phyloP scores from a whole-genome alignment of 1,140 invertebrate species.

The Brachionus manjavacas region DNA sequence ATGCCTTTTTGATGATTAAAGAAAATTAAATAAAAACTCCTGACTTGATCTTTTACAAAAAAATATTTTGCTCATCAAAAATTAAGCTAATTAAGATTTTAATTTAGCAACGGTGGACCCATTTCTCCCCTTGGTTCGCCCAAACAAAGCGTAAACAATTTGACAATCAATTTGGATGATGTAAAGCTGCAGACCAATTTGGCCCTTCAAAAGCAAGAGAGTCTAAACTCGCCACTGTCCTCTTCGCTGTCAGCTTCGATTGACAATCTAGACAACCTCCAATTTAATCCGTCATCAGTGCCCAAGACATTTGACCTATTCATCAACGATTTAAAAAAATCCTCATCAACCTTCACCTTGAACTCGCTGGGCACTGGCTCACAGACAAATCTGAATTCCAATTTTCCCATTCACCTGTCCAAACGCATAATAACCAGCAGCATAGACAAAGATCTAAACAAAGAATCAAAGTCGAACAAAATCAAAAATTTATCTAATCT shows the following conservation, averaged over 20 bases:
- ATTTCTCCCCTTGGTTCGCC: background rate
- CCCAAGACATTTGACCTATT: slow-evolving; percentile 37
- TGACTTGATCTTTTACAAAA: no score
- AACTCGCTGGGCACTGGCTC: slow-evolving; percentile 5
- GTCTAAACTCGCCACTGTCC: background rate
- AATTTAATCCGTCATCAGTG: slow-evolving; percentile 23
- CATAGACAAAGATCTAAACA: slow-evolving; percentile 38
- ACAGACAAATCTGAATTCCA: background rate
- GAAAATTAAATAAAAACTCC: no score
- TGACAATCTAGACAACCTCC: slow-evolving; percentile 10
- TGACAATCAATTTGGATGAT: background rate
- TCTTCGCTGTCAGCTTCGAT: background rate
- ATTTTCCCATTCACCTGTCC: background rate
- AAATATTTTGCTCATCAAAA: background rate
- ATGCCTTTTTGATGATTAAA: no score
- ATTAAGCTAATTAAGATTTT: background rate
- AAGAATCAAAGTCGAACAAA: background rate
- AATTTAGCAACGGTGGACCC: background rate
- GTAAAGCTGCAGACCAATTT: background rate
- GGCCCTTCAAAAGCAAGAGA: background rate
- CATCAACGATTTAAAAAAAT: slow-evolving; percentile 35
- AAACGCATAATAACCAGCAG: slow-evolving; percentile 33
- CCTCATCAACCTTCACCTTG: slow-evolving; percentile 1
- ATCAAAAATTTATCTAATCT: background rate
- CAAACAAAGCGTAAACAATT: background rate